A percentile compares a stretch with the other conserved stretches of the same genome.
phyloP scores from a whole-genome alignment of 1,140 invertebrate species.

The Steinernema feltiae region DNA sequence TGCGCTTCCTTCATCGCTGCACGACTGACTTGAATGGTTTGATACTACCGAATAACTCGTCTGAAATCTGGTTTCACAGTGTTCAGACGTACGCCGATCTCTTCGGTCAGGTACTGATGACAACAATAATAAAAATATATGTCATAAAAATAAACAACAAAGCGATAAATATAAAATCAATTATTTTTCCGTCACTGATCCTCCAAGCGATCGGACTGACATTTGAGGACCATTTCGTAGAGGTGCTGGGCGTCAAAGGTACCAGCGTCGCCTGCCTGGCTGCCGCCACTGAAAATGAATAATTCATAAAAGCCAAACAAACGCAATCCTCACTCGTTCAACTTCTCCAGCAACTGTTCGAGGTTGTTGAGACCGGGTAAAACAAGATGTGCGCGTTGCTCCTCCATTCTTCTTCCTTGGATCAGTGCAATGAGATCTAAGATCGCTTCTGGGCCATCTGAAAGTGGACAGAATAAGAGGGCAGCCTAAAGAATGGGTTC shows the following conservation, averaged over 20 bases:
- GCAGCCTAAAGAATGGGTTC: too few species aligned
- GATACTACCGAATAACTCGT: too few species aligned
- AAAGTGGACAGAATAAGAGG: slow-evolving; percentile 6
- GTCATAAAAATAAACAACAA: too few species aligned
- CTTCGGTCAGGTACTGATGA: too few species aligned
- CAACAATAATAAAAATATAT: too few species aligned
- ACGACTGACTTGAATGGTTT: too few species aligned
- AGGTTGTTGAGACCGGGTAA: slow-evolving; percentile 64
- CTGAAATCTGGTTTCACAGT: too few species aligned
- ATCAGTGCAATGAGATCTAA: slow-evolving; percentile 81
- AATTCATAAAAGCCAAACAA: background rate
- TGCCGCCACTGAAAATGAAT: slow-evolving; percentile 46
- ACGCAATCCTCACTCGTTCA: slow-evolving; percentile 40
- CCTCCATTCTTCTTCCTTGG: slow-evolving; percentile 85
- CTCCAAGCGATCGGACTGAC: slow-evolving; percentile 77
- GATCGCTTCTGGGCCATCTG: slow-evolving; percentile 65
- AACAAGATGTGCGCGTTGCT: slow-evolving; percentile 77
- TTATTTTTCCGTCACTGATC: slow-evolving; percentile 83
- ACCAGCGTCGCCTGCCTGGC: slow-evolving; percentile 60
- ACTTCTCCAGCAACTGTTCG: slow-evolving; percentile 29
- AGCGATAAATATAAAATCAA: too few species aligned
- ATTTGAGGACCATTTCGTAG: slow-evolving; percentile 86
- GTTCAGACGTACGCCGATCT: too few species aligned
- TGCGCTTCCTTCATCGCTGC: background rate
- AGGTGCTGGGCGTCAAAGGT: slow-evolving; percentile 73